A percentile compares a stretch with the other conserved stretches of the same genome.
Conservation (phyloP, 1,140 invertebrate species). For the Tetramorium parvispinum region DNA sequence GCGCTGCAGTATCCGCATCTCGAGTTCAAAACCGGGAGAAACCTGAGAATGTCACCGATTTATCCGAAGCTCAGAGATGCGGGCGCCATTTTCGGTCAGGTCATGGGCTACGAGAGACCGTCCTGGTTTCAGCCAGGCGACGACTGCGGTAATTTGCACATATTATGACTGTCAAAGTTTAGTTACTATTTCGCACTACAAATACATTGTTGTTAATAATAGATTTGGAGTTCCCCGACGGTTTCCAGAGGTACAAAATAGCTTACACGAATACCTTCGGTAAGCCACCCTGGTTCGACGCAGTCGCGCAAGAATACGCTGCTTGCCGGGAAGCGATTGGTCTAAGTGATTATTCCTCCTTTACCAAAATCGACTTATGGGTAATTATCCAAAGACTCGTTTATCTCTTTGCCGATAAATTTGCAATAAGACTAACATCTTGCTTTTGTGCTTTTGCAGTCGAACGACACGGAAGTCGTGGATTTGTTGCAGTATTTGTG, state of each 20-base stretch:
- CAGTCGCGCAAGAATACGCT: conserved; percentile 95
- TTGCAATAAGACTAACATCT: neutral
- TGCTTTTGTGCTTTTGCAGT: conserved; percentile 84
- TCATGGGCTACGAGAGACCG: conserved; percentile 99
- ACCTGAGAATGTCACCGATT: conserved; percentile 97
- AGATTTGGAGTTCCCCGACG: conserved; percentile 79
- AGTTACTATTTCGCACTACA: neutral
- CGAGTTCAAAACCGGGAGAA: conserved; percentile 95
- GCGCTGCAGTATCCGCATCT: conserved; percentile 93
- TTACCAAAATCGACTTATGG: conserved; percentile 98
- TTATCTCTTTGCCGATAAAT: neutral
- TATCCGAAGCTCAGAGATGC: conserved; percentile 96
- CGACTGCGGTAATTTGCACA: conserved; percentile 84
- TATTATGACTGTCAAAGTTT: conserved; percentile 1
- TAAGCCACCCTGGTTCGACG: conserved; percentile 97
- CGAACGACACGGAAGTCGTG: conserved; percentile 95
- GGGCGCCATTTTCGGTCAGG: conserved; percentile 98
- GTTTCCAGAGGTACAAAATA: conserved; percentile 87
- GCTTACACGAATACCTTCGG: conserved; percentile 92
- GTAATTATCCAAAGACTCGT: conserved; percentile 84
- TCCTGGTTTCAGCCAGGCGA: conserved; percentile 93
- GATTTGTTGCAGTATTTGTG: conserved; percentile 97
- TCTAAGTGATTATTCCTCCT: conserved; percentile 98
- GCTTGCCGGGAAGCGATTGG: conserved; percentile 97
- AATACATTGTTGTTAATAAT: neutral